These are phyloP conservation scores for Diarsia rubi DNA, from an alignment of 2,888 invertebrate genomes.

Conservation along the genomic window DNA sequence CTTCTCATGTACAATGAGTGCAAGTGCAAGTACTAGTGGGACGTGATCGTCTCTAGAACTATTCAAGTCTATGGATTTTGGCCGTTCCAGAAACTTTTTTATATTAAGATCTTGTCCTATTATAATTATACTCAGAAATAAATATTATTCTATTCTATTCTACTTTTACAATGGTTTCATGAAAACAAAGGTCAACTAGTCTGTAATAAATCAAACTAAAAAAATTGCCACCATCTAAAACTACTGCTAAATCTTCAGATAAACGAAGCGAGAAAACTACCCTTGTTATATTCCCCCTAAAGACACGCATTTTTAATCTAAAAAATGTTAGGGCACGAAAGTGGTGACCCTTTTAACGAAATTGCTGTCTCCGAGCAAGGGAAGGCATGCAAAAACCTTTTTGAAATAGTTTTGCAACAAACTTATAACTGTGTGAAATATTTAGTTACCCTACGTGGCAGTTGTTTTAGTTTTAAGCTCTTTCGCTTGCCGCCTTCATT, in stretches of 20 bases:
- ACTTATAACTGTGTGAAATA: slow-evolving; percentile 41
- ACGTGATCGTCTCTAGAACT: too few species aligned
- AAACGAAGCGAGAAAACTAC: slow-evolving; percentile 5
- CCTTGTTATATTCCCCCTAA: slow-evolving; percentile 23
- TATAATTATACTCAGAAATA: too few species aligned
- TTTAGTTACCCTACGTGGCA: slow-evolving; percentile 27
- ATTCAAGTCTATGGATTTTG: too few species aligned
- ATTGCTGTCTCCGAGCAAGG: slow-evolving; percentile 53
- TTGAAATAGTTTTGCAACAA: slow-evolving; percentile 40
- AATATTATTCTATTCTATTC: too few species aligned
- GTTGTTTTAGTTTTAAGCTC: slow-evolving; percentile 26
- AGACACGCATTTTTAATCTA: slow-evolving; percentile 56
- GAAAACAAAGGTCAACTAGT: too few species aligned
- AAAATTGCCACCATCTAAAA: neutral
- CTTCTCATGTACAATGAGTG: too few species aligned
- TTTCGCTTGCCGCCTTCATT: slow-evolving; percentile 32
- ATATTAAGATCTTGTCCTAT: too few species aligned
- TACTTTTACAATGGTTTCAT: too few species aligned
- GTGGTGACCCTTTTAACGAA: slow-evolving; percentile 63
- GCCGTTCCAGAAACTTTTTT: too few species aligned
- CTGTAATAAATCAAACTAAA: neutral
- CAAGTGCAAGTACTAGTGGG: too few species aligned
- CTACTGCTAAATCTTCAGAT: slow-evolving; percentile 6
- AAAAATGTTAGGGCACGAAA: slow-evolving; percentile 50
- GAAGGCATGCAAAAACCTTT: slow-evolving; percentile 50